Evolutionary conservation across 2,797 vertebrate genomes (phyloP), one percentile per base, ranked within the genome.

Genomic region (Enteromius trimaculatus): DNA sequence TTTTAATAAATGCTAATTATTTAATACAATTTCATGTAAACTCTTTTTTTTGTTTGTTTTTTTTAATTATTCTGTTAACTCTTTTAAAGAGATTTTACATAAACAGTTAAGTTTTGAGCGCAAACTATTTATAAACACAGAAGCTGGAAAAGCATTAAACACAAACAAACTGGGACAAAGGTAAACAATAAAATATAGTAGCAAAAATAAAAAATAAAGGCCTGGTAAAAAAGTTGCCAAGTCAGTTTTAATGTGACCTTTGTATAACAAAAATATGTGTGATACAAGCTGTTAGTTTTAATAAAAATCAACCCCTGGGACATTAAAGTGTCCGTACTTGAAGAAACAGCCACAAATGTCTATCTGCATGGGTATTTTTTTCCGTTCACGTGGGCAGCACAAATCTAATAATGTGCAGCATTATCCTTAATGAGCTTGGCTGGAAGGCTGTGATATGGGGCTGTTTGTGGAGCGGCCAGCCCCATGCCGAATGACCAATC

Each of bases 381-480:
- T 77, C 55, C 9, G 92, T 93, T 91, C 91, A 53, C 65, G 17
- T 68, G 72, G 72, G 62, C 72, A 72, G 74, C 53, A 42, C 72
- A 80, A 86, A 90, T 89, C 84, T 84, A 89, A 90, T 90, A 89
- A 88, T 51, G 92, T 93, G 93, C 88, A 84, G 90, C 86, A 93
- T 95, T 94, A 95, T 85, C 88, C 79, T 89, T 95, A 94, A 92
- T 93, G 94, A 93, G 91, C 94, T 91, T 89, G 90, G 86, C 85
- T 87, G 29, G 74, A 62, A 74, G 81, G 77, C 79, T 72, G 69
- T 49, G 60, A 83, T 77, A 42, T 37, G 72, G 51, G 80, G 71
- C 72, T 51, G 87, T 90, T 83, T 77, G 39, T 65, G 68, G 53
- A 47, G 92, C 88, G 89, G 89, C 86, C 89, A 87, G 90, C 90